Evolutionary conservation across 2,888 invertebrate genomes (phyloP).

Genomic region (Poecilobothrus nobilitatus): DNA sequence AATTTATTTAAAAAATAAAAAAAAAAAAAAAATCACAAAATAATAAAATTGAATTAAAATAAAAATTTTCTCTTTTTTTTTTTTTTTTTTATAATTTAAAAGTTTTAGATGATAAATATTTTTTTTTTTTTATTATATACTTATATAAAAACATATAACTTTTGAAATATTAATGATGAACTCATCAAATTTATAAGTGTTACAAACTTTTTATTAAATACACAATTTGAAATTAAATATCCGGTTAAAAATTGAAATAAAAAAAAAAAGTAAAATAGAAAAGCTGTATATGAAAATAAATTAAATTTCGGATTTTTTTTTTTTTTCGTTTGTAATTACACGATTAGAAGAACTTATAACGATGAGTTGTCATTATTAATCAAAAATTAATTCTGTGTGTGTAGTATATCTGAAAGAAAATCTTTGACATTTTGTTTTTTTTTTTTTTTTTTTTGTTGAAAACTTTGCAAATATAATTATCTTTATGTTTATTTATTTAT

Average conservation of each 20-base stretch:
- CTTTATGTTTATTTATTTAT: too few species aligned
- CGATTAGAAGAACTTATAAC: too few species aligned
- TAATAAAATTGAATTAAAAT: conserved; percentile 23
- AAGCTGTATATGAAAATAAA: conserved; percentile 10
- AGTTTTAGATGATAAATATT: too few species aligned
- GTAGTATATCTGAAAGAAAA: conserved; percentile 14
- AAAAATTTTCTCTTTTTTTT: conserved; percentile 23
- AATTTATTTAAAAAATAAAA: conserved; percentile 18
- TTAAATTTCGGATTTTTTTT: conserved; percentile 27
- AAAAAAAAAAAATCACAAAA: conserved; percentile 15
- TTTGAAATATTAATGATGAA: too few species aligned
- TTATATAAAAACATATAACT: too few species aligned
- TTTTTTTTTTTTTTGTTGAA: too few species aligned
- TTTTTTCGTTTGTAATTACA: background rate
- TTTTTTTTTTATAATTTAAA: background rate
- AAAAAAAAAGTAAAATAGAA: conserved; percentile 14
- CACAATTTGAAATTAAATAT: conserved; percentile 14
- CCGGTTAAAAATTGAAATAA: conserved; percentile 22
- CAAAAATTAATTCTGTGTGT: background rate
- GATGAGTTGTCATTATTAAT: conserved; percentile 1
- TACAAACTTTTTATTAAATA: too few species aligned
- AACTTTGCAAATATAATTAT: too few species aligned
- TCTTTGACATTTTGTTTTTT: background rate
- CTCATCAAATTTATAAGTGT: too few species aligned
- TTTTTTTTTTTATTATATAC: too few species aligned